Conservation (phyloP, 2,888 invertebrate genomes). For the Stegana nigrithorax region DNA sequence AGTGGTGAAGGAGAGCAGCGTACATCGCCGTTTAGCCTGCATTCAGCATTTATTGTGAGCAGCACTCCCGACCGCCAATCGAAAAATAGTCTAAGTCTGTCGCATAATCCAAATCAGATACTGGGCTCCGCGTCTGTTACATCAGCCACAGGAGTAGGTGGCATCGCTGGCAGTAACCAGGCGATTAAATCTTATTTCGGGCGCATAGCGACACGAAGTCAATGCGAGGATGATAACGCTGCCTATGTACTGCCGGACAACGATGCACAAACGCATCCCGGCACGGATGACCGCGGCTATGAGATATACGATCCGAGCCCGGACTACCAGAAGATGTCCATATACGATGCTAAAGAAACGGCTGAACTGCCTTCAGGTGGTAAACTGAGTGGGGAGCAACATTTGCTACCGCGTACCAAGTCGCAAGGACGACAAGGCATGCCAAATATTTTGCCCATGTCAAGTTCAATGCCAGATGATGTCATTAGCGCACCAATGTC, state of each 20-base stretch:
- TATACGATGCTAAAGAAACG: slow-evolving; percentile 35
- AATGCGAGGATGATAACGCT: slow-evolving; percentile 36
- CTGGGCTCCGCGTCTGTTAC: slow-evolving; percentile 58
- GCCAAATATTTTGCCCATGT: slow-evolving; percentile 51
- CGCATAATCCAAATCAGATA: slow-evolving; percentile 46
- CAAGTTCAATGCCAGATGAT: slow-evolving; percentile 62
- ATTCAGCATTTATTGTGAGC: slow-evolving; percentile 62
- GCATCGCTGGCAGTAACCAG: too few species aligned
- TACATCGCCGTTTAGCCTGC: slow-evolving; percentile 66
- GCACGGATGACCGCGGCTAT: slow-evolving; percentile 52
- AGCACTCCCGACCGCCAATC: slow-evolving; percentile 63
- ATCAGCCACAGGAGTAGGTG: slow-evolving; percentile 42
- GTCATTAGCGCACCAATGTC: slow-evolving; percentile 41
- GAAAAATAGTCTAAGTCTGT: slow-evolving; percentile 46
- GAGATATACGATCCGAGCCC: slow-evolving; percentile 64
- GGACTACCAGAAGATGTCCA: slow-evolving; percentile 50
- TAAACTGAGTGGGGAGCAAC: slow-evolving; percentile 53
- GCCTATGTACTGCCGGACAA: slow-evolving; percentile 56
- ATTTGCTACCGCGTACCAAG: slow-evolving; percentile 46
- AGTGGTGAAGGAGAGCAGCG: slow-evolving; percentile 61
- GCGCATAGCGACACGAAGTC: background rate
- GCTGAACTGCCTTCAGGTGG: slow-evolving; percentile 38
- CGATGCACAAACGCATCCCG: slow-evolving; percentile 30
- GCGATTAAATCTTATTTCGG: slow-evolving; percentile 1
- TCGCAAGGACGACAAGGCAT: slow-evolving; percentile 27